Conservation (phyloP, 1,140 invertebrate species). For the Drosophila arizonae region DNA sequence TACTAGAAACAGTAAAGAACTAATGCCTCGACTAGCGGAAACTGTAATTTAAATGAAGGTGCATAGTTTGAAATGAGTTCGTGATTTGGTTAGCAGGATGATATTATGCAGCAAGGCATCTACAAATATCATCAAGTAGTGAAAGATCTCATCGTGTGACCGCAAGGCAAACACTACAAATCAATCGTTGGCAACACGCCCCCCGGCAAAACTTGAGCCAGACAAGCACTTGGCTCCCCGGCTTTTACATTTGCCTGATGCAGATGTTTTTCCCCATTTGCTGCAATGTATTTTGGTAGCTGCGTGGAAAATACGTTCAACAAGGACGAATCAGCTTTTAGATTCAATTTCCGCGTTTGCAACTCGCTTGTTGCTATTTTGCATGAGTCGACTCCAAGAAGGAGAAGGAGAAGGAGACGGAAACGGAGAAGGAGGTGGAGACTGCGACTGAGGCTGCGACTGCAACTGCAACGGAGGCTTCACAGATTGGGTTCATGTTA, state of each 20-base stretch:
- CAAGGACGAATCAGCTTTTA: constrained; percentile 55
- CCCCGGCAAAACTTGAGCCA: constrained; percentile 3
- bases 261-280: constrained; percentile 69
- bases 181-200: constrained; percentile 40
- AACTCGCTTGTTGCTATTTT: constrained; percentile 76
- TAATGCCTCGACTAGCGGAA: too few relatives aligned
- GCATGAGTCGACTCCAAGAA: constrained; percentile 47
- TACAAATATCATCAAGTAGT: too few relatives aligned
- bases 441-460: constrained; percentile 8
- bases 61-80: too few relatives aligned
- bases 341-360: constrained; percentile 76
- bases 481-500: constrained; percentile 11
- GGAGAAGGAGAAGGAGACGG: too few relatives aligned
- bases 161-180: constrained; percentile 10
- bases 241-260: constrained; percentile 52
- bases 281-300: constrained; percentile 63
- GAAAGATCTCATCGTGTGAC: not conserved
- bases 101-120: not conserved
- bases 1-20: too few relatives aligned
- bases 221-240: constrained; percentile 18
- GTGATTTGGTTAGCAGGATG: not conserved
- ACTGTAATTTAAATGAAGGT: too few relatives aligned
- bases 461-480: not conserved
- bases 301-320: constrained; percentile 31
- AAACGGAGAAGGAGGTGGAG: not conserved